These are phyloP conservation scores for Suricata suricatta DNA, from an alignment of 2,113 vertebrate genomes.

Conservation along the genomic window DNA sequence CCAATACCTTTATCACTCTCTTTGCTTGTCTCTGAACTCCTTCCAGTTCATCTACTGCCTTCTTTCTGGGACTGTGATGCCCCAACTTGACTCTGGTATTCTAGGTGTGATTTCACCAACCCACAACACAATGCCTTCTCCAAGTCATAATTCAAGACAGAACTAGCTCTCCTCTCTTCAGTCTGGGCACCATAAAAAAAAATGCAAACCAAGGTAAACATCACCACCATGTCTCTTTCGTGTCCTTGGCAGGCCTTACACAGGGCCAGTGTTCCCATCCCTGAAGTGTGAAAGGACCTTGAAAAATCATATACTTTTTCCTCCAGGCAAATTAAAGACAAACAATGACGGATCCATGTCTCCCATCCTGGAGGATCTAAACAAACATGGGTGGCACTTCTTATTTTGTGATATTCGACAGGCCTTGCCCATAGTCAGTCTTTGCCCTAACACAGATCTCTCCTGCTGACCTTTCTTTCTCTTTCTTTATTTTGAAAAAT, in stretches of 20 bases:
- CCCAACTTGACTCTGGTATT: slow-evolving; percentile 75
- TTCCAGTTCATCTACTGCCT: slow-evolving; percentile 57
- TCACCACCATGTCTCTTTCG: background rate
- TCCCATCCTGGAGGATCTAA: background rate
- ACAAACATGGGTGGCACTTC: background rate
- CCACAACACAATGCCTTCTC: slow-evolving; percentile 43
- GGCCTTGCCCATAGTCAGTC: background rate
- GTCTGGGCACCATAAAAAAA: background rate
- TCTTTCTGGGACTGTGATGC: slow-evolving; percentile 37
- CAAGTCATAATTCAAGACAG: slow-evolving; percentile 68
- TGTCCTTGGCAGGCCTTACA: background rate
- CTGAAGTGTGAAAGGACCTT: background rate
- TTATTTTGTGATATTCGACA: background rate
- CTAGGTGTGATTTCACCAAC: slow-evolving; percentile 62
- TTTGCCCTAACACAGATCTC: background rate
- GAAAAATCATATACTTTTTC: background rate
- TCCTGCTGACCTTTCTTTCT: background rate
- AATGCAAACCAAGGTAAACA: slow-evolving; percentile 50
- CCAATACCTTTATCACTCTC: slow-evolving; percentile 66
- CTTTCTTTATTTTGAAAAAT: slow-evolving; percentile 15
- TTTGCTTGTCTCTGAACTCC: slow-evolving; percentile 58
- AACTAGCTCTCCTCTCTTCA: slow-evolving; percentile 52
- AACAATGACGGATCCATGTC: background rate
- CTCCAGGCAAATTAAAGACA: slow-evolving; percentile 15
- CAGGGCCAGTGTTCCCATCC: background rate